These are phyloP conservation scores for Scarus forsteni DNA, from an alignment of 2,797 vertebrate genomes.

Conservation along the genomic window DNA sequence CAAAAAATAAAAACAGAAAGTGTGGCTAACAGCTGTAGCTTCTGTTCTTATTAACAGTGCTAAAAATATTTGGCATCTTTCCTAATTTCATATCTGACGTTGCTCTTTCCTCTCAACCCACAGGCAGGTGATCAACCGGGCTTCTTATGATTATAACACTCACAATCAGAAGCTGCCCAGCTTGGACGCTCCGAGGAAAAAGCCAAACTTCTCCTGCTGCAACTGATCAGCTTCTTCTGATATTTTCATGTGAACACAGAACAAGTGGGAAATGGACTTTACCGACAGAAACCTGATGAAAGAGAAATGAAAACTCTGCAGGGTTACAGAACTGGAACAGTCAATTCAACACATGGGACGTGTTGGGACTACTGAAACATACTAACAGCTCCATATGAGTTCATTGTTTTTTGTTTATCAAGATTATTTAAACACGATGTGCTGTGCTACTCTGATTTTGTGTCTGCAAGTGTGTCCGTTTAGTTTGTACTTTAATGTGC, in stretches of 20 bases:
- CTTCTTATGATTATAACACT: conserved; percentile 74
- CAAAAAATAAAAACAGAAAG: too few relatives aligned
- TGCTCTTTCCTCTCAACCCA: conserved; percentile 4
- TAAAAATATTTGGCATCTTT: background rate
- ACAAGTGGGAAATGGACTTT: conserved; percentile 10
- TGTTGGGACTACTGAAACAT: conserved; percentile 8
- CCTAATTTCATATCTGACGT: background rate
- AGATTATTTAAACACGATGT: conserved; percentile 13
- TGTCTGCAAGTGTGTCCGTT: background rate
- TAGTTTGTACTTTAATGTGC: background rate
- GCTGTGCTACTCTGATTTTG: conserved; percentile 3
- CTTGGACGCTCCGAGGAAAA: conserved; percentile 85
- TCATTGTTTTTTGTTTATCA: background rate
- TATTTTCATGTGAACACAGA: conserved; percentile 10
- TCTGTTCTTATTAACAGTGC: background rate
- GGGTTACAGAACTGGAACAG: conserved; percentile 9
- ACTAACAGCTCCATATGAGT: background rate
- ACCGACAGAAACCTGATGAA: conserved; percentile 14
- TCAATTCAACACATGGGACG: conserved; percentile 8
- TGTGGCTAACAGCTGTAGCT: background rate
- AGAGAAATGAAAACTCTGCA: background rate
- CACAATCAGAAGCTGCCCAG: conserved; percentile 83
- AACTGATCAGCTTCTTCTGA: conserved; percentile 66
- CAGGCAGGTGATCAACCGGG: conserved; percentile 91
- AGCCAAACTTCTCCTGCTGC: conserved; percentile 89